Base-by-base conservation (phyloP, 1,140 invertebrate species). In the Camponotus vicinus region DNA sequence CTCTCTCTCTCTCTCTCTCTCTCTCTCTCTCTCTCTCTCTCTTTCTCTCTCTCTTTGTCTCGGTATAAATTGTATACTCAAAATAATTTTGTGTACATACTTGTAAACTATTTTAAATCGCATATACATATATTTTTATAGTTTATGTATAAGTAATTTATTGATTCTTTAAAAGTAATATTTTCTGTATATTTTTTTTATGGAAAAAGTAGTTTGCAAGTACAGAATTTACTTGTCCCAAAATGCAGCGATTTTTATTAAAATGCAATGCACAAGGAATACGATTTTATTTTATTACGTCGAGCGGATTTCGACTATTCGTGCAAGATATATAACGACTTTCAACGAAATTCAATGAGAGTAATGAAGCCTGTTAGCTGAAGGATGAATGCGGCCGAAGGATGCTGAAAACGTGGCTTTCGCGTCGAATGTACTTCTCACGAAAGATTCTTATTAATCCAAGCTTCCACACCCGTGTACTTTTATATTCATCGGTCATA, bases 301-400 rank as follows among this genome's bases (percentile, higher is more conserved):
- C 55, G 13, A 61, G 40, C 40, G 57, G 69, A 69, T 77, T 86
- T 86, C 37, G 79, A 89, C 73, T 67, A 57, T 64, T 49, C 70
- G 27, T 27, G 9, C 13, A 63, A 27, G 42, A 75, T 21, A 45
- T 52, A 52, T 52, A 52, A n/a, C 15, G 73, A 73, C 52, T 70
- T 82, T 86, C 63, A 82, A 57, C 66, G 15, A 86, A 86, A 89
- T 89, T 89, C 88, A 67, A 57, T 86, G 34, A 32, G 52, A 66
- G 80, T 83, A 89, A 89, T 64, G 88, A 89, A 89, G 66, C 59
- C 85, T 32, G 67, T 84, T 89, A 77, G 61, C 13, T n/a, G 42
- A n/a, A 32, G 6, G 59, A 86, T 83, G 88, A 83, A 86, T 82
- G 66, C 77, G 34, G 21, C n/a, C 52, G 34, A 69, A 79, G 69